Evolutionary conservation across 92 coral and sea anemone species (phyloP), one percentile per base, ranked within the genome.

Genomic region (Metridium senile): DNA sequence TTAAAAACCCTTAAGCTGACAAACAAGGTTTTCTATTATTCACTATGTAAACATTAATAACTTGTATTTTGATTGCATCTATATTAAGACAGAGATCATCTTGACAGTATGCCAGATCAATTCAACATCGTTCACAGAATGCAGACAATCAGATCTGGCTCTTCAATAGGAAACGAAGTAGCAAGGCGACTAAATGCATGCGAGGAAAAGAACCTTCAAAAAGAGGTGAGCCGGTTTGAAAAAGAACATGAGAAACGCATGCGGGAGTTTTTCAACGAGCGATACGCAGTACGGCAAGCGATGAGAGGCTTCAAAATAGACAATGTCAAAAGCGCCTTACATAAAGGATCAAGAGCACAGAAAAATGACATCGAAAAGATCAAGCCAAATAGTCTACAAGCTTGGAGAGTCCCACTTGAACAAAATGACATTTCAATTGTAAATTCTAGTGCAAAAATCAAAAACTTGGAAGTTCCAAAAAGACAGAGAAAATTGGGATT

Each of bases 141-240:
- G 84, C 84, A 69, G 25, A 66, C 46, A 21, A 34, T 61, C 23
- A 57, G 62, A 34, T 13, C 61, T 26, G 76, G 84, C 16, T 57
- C 71, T 52, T 77, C 92, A 6, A 89, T 77, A 66, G 79, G 92
- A n/a, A 77, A 57, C 61, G 92, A 87, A 78, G 74, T 81, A 19
- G 97, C 92, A 47, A 91, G 77, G 69, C 85, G 97, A 26, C 71
- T 77, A 21, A 90, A 90, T 61, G 88, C 86, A 1, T 84, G 74
- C 17, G 88, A 87, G 56, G 89, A 84, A 56, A 81, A 81, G 23
- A 81, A 68, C 58, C 89, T 90, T 6, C 88, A 87, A 31, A 74
- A 51, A 70, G 87, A 87, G 69, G 74, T 87, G 33, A 34, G 56
- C 28, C 74, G 90, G 56, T 90, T 71, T 61, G 83, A 84, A 33